A percentile compares a stretch with the other conserved stretches of the same genome.
Conservation (phyloP, 2,113 vertebrate genomes). For the Maccullochella peelii region DNA sequence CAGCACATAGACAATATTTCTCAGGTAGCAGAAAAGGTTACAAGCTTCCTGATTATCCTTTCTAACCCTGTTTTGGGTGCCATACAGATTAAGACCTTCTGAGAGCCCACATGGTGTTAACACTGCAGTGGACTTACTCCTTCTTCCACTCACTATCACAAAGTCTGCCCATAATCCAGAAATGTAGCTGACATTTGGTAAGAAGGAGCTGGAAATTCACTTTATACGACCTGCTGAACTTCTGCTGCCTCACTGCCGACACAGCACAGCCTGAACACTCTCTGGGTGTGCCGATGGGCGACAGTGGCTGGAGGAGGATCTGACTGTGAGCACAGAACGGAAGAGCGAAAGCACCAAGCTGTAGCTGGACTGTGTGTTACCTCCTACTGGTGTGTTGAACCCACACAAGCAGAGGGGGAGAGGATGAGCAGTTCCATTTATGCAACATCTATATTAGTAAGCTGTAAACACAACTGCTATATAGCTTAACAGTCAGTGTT, state of each 20-base stretch:
- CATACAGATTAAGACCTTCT: not conserved
- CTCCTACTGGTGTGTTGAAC: slow-evolving; percentile 52
- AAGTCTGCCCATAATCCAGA: slow-evolving; percentile 26
- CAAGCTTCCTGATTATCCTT: not conserved
- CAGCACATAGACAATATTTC: not conserved
- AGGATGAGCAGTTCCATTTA: slow-evolving; percentile 56
- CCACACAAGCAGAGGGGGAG: slow-evolving; percentile 48
- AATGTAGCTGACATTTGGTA: slow-evolving; percentile 16
- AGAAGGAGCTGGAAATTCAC: slow-evolving; percentile 19
- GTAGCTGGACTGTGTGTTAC: slow-evolving; percentile 18
- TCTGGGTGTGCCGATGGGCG: slow-evolving; percentile 3
- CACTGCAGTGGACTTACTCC: not conserved
- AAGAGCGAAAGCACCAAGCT: not conserved
- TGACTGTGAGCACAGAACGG: not conserved
- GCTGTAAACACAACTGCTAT: slow-evolving; percentile 19
- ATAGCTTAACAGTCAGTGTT: slow-evolving; percentile 5
- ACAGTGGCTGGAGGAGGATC: slow-evolving; percentile 1
- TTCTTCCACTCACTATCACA: slow-evolving; percentile 1
- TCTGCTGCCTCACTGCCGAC: slow-evolving; percentile 24
- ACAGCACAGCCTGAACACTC: slow-evolving; percentile 19
- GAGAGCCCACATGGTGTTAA: not conserved
- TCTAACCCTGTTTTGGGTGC: not conserved
- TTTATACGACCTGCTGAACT: slow-evolving; percentile 46
- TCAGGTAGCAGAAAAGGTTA: not conserved
- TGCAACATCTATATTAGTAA: slow-evolving; percentile 49